These are phyloP conservation scores for Marisa cornuarietis DNA, from an alignment of 1,140 invertebrate species.

Conservation along the genomic window DNA sequence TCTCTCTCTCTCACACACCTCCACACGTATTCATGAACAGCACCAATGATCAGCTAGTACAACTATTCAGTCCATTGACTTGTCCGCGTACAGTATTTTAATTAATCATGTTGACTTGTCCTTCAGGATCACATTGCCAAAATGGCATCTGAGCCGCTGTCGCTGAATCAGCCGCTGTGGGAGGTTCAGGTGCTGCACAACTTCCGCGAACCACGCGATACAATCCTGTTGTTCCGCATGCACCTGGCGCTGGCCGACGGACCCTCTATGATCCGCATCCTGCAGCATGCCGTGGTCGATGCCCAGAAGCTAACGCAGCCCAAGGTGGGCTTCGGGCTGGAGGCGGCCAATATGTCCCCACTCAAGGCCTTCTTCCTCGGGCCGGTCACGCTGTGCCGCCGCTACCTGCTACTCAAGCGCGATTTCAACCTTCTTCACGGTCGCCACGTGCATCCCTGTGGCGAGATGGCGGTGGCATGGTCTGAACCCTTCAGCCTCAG, in stretches of 20 bases:
- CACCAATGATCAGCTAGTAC: not conserved
- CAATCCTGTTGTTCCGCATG: conserved; percentile 69
- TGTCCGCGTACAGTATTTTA: too few species aligned
- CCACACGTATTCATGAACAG: not conserved
- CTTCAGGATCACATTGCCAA: conserved; percentile 63
- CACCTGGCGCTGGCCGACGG: conserved; percentile 73
- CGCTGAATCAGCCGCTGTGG: conserved; percentile 69
- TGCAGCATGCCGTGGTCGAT: conserved; percentile 69
- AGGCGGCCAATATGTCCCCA: conserved; percentile 33
- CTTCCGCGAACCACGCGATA: conserved; percentile 66
- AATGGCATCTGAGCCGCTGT: conserved; percentile 65
- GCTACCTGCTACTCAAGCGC: conserved; percentile 63
- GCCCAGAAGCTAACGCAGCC: conserved; percentile 49
- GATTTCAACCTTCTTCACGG: conserved; percentile 62
- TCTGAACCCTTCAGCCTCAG: conserved; percentile 64
- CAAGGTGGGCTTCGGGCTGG: conserved; percentile 27
- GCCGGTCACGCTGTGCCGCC: conserved; percentile 68
- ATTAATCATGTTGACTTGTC: not conserved
- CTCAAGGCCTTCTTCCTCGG: conserved; percentile 68
- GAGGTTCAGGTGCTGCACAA: conserved; percentile 70
- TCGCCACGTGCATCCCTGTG: conserved; percentile 48
- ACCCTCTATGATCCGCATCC: conserved; percentile 68
- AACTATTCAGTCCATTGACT: too few species aligned
- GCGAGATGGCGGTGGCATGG: conserved; percentile 65
- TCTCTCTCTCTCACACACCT: not conserved